Evolutionary conservation across 2,113 vertebrate genomes (phyloP).

Genomic region (Brachypodius melanocephalos): DNA sequence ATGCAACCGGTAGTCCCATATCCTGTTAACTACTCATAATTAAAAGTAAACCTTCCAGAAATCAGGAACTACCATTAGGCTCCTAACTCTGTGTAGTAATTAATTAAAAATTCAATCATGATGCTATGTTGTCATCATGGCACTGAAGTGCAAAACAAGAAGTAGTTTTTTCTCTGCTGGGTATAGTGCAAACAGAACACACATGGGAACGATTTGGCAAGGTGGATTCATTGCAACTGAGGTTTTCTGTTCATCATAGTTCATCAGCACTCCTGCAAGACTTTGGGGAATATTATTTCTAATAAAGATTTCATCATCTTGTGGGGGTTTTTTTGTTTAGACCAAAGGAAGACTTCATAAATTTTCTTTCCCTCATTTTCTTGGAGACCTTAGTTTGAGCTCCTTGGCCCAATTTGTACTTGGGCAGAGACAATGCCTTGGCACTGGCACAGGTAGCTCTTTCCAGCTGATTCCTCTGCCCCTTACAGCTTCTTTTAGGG

Average conservation of each 20-base stretch:
- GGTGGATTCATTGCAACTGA: not conserved
- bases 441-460: not conserved
- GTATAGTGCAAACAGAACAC: not conserved
- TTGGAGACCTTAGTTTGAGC: not conserved
- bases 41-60: conserved; percentile 7
- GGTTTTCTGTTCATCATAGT: not conserved
- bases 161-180: not conserved
- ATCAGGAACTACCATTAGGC: not conserved
- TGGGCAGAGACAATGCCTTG: not conserved
- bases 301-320: not conserved
- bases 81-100: not conserved
- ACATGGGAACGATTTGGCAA: not conserved
- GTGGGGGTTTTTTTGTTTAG: not conserved
- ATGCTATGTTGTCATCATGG: not conserved
- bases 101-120: not conserved
- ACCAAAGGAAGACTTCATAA: not conserved
- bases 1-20: not conserved
- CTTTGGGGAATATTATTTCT: not conserved
- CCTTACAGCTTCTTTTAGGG: not conserved
- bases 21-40: not conserved
- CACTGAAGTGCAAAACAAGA: not conserved
- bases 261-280: not conserved
- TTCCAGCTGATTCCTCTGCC: not conserved
- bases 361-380: not conserved
- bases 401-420: not conserved